These are phyloP conservation scores for Caranx ignobilis DNA, from an alignment of 2,113 vertebrate species.

Conservation along the genomic window DNA sequence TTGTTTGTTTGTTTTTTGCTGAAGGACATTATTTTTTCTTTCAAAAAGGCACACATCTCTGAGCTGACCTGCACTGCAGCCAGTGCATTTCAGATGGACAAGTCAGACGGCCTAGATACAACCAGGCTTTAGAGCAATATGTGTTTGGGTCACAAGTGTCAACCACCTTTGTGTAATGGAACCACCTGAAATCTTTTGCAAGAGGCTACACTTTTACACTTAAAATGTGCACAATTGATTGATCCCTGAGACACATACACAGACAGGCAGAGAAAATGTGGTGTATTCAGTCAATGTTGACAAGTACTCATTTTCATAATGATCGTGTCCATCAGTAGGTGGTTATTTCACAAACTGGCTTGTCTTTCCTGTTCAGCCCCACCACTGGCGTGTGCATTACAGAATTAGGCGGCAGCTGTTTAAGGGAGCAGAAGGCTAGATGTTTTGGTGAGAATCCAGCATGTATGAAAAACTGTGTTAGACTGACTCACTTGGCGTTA, in stretches of 20 bases:
- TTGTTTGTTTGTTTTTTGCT: not conserved
- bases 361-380: slow-evolving; percentile 15
- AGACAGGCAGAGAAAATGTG: not conserved
- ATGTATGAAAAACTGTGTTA: slow-evolving; percentile 30
- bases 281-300: not conserved
- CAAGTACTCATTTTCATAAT: slow-evolving; percentile 28
- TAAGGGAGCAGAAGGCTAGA: slow-evolving; percentile 9
- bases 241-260: not conserved
- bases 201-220: not conserved
- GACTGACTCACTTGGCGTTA: slow-evolving; percentile 18
- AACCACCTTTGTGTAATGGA: not conserved
- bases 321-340: slow-evolving; percentile 15
- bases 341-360: slow-evolving; percentile 22
- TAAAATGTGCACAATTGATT: not conserved
- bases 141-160: not conserved
- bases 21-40: not conserved
- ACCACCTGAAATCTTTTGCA: not conserved
- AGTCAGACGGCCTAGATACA: not conserved
- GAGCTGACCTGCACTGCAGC: not conserved
- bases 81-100: not conserved
- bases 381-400: slow-evolving; percentile 14
- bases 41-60: not conserved
- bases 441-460: slow-evolving; percentile 27
- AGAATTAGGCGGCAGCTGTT: slow-evolving; percentile 30
- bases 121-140: not conserved